Evolutionary conservation across 2,888 invertebrate species (phyloP).

Genomic region (Xylocampa areola): DNA sequence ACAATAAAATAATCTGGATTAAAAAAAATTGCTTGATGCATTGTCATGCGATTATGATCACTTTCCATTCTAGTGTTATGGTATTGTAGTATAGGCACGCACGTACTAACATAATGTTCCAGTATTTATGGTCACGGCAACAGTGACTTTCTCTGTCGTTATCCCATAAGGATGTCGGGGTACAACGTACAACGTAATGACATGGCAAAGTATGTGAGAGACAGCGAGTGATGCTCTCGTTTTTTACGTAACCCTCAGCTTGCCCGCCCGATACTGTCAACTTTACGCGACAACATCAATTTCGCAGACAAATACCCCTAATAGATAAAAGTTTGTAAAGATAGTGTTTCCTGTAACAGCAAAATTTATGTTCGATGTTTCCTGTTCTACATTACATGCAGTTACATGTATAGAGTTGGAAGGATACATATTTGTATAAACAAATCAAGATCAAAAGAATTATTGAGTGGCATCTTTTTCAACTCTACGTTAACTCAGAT

Average conservation of each 20-base stretch:
- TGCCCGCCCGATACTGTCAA: slow-evolving; percentile 41
- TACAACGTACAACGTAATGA: slow-evolving; percentile 19
- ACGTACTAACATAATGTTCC: slow-evolving; percentile 18
- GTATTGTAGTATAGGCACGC: slow-evolving; percentile 35
- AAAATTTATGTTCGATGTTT: slow-evolving; percentile 58
- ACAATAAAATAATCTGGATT: too few relatives aligned
- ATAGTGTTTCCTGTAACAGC: slow-evolving; percentile 56
- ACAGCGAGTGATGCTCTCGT: slow-evolving; percentile 65
- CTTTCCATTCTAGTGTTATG: slow-evolving; percentile 46
- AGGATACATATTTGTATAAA: slow-evolving; percentile 35
- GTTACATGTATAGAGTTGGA: slow-evolving; percentile 27
- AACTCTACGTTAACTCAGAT: neutral
- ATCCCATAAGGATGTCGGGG: slow-evolving; percentile 24
- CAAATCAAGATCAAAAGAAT: slow-evolving; percentile 40
- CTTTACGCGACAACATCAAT: slow-evolving; percentile 57
- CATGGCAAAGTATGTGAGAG: slow-evolving; percentile 56
- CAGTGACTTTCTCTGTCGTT: slow-evolving; percentile 41
- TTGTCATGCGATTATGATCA: slow-evolving; percentile 16
- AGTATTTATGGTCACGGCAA: slow-evolving; percentile 13
- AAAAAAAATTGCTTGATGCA: slow-evolving; percentile 12
- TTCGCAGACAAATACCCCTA: slow-evolving; percentile 56
- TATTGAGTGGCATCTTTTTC: slow-evolving; percentile 28
- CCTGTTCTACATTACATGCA: slow-evolving; percentile 50
- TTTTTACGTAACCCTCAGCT: slow-evolving; percentile 53
- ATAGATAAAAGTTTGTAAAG: slow-evolving; percentile 60